These are phyloP conservation scores for Neomorphus geoffroyi DNA, from an alignment of 2,797 vertebrate genomes.

Conservation along the genomic window DNA sequence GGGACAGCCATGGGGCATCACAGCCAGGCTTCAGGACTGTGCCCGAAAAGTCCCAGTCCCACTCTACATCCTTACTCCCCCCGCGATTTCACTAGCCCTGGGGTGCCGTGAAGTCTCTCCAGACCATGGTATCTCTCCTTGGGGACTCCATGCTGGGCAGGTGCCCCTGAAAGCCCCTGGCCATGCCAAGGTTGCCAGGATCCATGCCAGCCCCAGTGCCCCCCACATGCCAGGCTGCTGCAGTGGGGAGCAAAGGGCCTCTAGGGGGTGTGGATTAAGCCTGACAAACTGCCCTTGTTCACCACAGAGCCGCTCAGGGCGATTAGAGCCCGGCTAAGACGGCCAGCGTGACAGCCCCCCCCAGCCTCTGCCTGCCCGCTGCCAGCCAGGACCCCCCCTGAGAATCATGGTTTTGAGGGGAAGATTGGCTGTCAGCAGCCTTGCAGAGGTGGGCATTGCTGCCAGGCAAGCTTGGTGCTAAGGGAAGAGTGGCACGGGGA, in stretches of 20 bases:
- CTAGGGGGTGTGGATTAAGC: constrained; percentile 3
- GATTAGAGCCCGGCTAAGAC: constrained; percentile 57
- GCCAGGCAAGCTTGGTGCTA: background rate
- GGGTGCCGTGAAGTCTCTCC: background rate
- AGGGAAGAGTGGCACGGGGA: constrained; percentile 1
- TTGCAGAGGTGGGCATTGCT: background rate
- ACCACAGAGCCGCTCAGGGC: background rate
- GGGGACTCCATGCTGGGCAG: fast-evolving
- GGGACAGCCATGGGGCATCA: background rate
- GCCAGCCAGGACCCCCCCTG: background rate
- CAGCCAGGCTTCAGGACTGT: background rate
- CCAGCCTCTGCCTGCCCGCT: background rate
- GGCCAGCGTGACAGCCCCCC: constrained; percentile 42
- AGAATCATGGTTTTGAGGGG: fast-evolving
- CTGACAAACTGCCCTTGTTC: constrained; percentile 64
- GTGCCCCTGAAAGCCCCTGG: fast-evolving
- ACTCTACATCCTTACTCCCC: background rate
- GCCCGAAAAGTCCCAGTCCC: background rate
- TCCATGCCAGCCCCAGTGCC: fast-evolving
- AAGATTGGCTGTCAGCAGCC: background rate
- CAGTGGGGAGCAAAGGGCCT: background rate
- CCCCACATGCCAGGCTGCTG: background rate
- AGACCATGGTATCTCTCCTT: fast-evolving
- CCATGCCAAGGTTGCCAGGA: fast-evolving
- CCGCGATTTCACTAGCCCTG: background rate